These are phyloP conservation scores for Cephus cinctus DNA, from an alignment of 1,140 invertebrate species.

Conservation along the genomic window DNA sequence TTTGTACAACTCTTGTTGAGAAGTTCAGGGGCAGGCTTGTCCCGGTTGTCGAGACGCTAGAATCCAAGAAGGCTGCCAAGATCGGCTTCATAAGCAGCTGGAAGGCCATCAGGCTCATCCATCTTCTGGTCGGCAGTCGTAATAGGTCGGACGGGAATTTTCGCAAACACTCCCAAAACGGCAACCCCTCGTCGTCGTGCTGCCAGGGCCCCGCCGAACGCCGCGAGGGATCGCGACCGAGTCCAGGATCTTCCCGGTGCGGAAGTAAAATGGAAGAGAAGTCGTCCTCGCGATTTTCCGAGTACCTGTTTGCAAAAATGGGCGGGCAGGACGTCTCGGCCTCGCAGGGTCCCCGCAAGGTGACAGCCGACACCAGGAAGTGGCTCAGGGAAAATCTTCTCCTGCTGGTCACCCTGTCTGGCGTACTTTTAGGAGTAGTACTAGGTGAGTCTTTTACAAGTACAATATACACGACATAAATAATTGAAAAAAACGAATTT, in stretches of 20 bases:
- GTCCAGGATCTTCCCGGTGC: conserved; percentile 36
- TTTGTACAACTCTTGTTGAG: no score
- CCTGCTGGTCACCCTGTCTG: conserved; percentile 73
- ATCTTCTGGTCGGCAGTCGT: conserved; percentile 45
- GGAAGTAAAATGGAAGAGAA: conserved; percentile 53
- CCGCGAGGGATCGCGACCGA: conserved; percentile 49
- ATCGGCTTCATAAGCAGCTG: conserved; percentile 43
- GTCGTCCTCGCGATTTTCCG: conserved; percentile 63
- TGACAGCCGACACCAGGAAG: conserved; percentile 63
- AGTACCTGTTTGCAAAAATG: conserved; percentile 76
- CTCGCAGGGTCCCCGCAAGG: conserved; percentile 63
- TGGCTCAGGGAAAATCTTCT: conserved; percentile 76
- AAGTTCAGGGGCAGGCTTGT: no score
- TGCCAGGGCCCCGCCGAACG: conserved; percentile 53
- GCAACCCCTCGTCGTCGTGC: conserved; percentile 54
- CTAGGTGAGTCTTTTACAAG: conserved; percentile 65
- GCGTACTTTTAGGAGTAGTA: conserved; percentile 72
- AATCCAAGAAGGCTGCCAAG: no score
- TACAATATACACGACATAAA: no score
- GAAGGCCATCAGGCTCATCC: conserved; percentile 43
- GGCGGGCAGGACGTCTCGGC: conserved; percentile 60
- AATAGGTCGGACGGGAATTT: conserved; percentile 50
- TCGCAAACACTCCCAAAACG: conserved; percentile 55
- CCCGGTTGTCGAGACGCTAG: no score
- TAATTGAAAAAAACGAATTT: no score